Evolutionary conservation across 2,113 vertebrate species (phyloP), one percentile per base, ranked within the genome.

Genomic region (Ahaetulla prasina): DNA sequence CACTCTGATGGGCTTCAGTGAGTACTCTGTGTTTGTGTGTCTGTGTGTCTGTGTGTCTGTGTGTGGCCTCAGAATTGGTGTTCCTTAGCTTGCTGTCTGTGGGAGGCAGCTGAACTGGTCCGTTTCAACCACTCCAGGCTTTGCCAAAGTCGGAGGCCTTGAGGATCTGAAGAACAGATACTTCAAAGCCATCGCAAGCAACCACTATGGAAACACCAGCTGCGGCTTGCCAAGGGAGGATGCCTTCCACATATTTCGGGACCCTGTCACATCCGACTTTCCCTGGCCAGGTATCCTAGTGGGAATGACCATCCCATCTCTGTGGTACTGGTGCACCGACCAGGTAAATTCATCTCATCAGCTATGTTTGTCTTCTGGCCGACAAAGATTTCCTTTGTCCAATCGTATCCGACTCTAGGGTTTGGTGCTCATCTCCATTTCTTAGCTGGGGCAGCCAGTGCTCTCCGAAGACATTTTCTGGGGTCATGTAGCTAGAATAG

Each of bases 251-350:
- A 96, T 99, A 10, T 99, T 99, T 97, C 97, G 99, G 84, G 98
- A 99, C 95, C 98, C 99, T 0, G 93, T 99, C 92, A 98, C 93
- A 60, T 99, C 99, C 4, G 99, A 99, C 94, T 97, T 99, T 30
- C 99, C 99, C 0, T 99, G 99, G 99, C 99, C 99, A 0, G 99
- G 99, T 0, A 97, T 99, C 30, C 57, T 99, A 89, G 94, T 99
- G 55, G 99, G 99, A 94, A 99, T 99, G 99, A 98, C 99, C 92
- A 92, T 99, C 84, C 99, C 99, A 0, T 99, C 99, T 52, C 97
- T 99, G 93, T 99, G 99, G 99, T 99, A 99, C 97, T 99, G 99
- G 99, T 99, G 99, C 92, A 99, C 99, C 0, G 99, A 99, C 63
- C 99, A 99, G 99, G 99, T 99, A 96, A 96, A 60, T 90, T 52